Evolutionary conservation across 2,113 vertebrate genomes (phyloP).

Genomic region (Vicugna pacos): DNA sequence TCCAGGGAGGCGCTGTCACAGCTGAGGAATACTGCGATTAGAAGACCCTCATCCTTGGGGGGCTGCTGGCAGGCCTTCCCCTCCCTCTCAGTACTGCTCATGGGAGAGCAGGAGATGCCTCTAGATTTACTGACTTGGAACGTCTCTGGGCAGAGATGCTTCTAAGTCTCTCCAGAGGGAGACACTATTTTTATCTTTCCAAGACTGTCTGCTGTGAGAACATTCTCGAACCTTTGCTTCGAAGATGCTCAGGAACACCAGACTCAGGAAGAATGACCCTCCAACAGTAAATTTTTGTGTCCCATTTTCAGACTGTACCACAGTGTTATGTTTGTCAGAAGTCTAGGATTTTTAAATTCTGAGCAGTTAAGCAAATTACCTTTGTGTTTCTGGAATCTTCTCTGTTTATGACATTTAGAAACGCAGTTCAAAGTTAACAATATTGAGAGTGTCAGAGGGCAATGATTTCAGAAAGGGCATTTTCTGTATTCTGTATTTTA

Average conservation of each 20-base stretch:
- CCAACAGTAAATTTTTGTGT: neutral
- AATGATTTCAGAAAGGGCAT: neutral
- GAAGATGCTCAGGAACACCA: neutral
- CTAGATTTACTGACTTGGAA: neutral
- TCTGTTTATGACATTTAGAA: neutral
- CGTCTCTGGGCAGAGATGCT: neutral
- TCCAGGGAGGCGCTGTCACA: neutral
- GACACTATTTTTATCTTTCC: neutral
- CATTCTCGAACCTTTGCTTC: neutral
- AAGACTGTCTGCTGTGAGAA: neutral
- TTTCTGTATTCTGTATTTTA: neutral
- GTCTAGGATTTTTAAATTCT: neutral
- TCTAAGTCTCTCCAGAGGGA: neutral
- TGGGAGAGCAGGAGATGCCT: rapidly evolving
- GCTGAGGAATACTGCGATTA: neutral
- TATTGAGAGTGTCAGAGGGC: neutral
- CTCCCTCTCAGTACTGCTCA: rapidly evolving
- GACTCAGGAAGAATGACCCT: neutral
- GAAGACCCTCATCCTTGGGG: neutral
- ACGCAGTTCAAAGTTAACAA: neutral
- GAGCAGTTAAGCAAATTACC: neutral
- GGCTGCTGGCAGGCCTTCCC: neutral
- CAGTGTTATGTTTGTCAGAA: neutral
- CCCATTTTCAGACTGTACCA: neutral
- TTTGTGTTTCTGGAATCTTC: neutral